These are phyloP conservation scores for Chrosomus eos DNA, from an alignment of 2,797 vertebrate species.

Conservation along the genomic window DNA sequence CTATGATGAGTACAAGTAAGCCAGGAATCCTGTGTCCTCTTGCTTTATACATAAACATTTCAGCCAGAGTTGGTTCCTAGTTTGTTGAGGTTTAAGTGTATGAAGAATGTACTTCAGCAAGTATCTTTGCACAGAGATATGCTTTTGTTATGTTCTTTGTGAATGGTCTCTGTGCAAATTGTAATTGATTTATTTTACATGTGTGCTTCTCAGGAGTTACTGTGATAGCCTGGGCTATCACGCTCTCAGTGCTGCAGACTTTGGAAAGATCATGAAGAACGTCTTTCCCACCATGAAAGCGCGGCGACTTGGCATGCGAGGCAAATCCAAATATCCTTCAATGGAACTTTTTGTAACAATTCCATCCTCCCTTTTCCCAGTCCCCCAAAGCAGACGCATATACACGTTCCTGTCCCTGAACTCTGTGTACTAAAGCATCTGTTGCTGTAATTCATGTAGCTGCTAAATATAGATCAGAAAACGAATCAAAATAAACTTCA, in stretches of 20 bases:
- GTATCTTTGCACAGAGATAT: neutral
- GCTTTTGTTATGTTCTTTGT: neutral
- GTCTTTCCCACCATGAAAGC: conserved; percentile 99
- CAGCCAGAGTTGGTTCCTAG: too few species aligned
- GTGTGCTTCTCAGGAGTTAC: conserved; percentile 88
- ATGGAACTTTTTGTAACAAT: conserved; percentile 71
- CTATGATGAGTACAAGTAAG: conserved; percentile 99
- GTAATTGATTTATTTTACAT: neutral
- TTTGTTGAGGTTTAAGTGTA: neutral
- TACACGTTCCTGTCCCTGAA: conserved; percentile 57
- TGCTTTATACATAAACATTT: neutral
- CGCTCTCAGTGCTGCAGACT: conserved; percentile 96
- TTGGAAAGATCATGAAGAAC: conserved; percentile 99
- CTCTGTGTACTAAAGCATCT: conserved; percentile 77
- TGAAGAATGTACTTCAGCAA: neutral
- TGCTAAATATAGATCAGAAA: conserved; percentile 84
- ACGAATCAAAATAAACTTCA: conserved; percentile 73
- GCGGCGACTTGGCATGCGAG: conserved; percentile 97
- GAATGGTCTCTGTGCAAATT: neutral
- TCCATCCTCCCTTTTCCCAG: neutral
- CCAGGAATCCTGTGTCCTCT: conserved; percentile 37
- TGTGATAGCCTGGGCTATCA: conserved; percentile 99
- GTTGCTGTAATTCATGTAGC: conserved; percentile 77
- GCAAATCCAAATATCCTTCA: conserved; percentile 99
- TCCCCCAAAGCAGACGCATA: neutral